A percentile compares a stretch with the other conserved stretches of the same genome.
These are phyloP conservation scores for Pollenia angustigena DNA, from an alignment of 2,888 invertebrate species.

Conservation along the genomic window DNA sequence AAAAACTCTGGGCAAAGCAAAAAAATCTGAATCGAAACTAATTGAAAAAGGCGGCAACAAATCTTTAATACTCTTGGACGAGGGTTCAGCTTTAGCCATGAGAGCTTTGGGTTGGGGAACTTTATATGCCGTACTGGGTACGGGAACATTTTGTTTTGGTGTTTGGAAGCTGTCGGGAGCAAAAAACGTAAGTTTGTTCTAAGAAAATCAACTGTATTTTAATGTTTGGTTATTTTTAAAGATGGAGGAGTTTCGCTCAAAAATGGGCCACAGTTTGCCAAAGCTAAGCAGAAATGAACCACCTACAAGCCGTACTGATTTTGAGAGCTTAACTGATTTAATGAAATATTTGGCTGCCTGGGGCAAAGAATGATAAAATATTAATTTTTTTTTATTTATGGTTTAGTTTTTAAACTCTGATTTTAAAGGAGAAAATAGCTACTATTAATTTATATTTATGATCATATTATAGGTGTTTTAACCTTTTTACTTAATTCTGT, in stretches of 20 bases:
- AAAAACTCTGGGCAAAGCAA: constrained; percentile 90
- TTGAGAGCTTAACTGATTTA: constrained; percentile 92
- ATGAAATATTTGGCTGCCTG: constrained; percentile 89
- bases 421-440: background rate
- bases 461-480: background rate
- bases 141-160: constrained; percentile 91
- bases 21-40: constrained; percentile 91
- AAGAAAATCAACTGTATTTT: background rate
- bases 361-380: constrained; percentile 80
- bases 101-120: constrained; percentile 95
- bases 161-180: constrained; percentile 96
- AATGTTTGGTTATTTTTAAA: constrained; percentile 81
- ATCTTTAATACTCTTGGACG: constrained; percentile 88
- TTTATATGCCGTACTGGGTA: constrained; percentile 93
- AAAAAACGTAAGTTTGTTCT: constrained; percentile 87
- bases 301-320: constrained; percentile 93
- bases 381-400: background rate
- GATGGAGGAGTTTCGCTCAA: constrained; percentile 92
- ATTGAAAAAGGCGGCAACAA: constrained; percentile 90
- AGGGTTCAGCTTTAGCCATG: constrained; percentile 91
- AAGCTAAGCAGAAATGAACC: constrained; percentile 90
- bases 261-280: constrained; percentile 91
- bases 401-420: background rate
- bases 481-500: background rate
- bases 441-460: background rate